Conservation (phyloP, 2,797 vertebrate genomes). For the Notolepis coatsorum region DNA sequence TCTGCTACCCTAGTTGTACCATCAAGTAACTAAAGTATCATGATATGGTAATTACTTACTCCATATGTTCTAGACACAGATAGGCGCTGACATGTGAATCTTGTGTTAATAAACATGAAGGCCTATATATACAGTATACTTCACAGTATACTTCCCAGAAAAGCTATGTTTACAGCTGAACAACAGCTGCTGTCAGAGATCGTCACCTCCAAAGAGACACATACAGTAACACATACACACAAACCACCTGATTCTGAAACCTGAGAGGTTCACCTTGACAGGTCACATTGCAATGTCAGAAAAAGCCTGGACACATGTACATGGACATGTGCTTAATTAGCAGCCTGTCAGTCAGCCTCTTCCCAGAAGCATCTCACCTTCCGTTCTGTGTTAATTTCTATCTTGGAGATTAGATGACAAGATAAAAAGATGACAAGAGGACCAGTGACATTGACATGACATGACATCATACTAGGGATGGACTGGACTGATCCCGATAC, state of each 20-base stretch:
- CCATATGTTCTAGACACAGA: no score
- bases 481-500: no score
- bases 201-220: conserved; percentile 14
- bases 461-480: no score
- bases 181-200: conserved; percentile 3
- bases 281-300: conserved; percentile 47
- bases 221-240: background rate
- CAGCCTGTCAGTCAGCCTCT: conserved; percentile 37
- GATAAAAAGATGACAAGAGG: conserved; percentile 6
- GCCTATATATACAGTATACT: no score
- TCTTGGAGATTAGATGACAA: conserved; percentile 5
- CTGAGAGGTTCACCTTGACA: conserved; percentile 53
- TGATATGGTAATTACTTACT: no score
- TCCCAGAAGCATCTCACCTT: background rate
- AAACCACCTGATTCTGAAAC: conserved; percentile 48
- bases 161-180: background rate
- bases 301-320: conserved; percentile 54
- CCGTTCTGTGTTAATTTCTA: conserved; percentile 13
- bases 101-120: no score
- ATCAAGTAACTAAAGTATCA: no score
- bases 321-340: conserved; percentile 43
- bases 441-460: no score
- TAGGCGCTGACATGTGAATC: no score
- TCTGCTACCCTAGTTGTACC: no score
- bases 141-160: background rate